Percentiles rank a stretch among this genome's conserved stretches.
phyloP scores from a whole-genome alignment of 2,113 vertebrate genomes.

The Aphyosemion australe region DNA sequence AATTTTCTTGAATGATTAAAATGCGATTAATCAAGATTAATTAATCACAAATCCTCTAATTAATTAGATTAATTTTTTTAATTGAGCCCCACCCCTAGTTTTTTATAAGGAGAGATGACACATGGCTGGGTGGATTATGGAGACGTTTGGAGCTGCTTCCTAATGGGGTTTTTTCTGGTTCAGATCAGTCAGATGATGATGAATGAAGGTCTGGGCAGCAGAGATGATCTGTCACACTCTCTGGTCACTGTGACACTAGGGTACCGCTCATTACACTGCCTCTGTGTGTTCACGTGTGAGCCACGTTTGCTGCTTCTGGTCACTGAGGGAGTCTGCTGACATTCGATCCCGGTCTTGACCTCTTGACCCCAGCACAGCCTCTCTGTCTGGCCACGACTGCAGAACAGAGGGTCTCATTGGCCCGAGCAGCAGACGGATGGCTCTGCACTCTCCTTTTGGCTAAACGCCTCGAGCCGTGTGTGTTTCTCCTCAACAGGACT shows the following conservation, averaged over 20 bases:
- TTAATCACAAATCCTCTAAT: too few relatives aligned
- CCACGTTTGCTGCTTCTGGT: conserved; percentile 55
- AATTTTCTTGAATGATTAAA: too few relatives aligned
- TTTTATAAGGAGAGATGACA: not conserved
- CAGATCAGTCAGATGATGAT: conserved; percentile 45
- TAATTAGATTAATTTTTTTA: too few relatives aligned
- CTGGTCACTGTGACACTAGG: conserved; percentile 41
- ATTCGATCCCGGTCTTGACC: conserved; percentile 58
- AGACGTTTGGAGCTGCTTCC: conserved; percentile 39
- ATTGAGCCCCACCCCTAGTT: too few relatives aligned
- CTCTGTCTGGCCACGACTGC: conserved; percentile 57
- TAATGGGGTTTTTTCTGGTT: conserved; percentile 25
- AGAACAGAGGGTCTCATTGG: conserved; percentile 71
- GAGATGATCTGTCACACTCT: conserved; percentile 57
- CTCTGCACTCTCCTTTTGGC: conserved; percentile 51
- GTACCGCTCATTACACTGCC: conserved; percentile 31
- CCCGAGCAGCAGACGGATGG: conserved; percentile 61
- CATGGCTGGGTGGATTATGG: conserved; percentile 28
- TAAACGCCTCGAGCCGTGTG: conserved; percentile 51
- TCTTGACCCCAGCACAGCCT: conserved; percentile 60
- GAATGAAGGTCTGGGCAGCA: conserved; percentile 50
- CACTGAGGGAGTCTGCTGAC: conserved; percentile 60
- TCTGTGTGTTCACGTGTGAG: conserved; percentile 1
- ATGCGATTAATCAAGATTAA: too few relatives aligned
- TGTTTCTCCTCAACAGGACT: conserved; percentile 40